Evolutionary conservation across 2,888 invertebrate genomes (phyloP).

Genomic region (Lamellibrachia satsuma): DNA sequence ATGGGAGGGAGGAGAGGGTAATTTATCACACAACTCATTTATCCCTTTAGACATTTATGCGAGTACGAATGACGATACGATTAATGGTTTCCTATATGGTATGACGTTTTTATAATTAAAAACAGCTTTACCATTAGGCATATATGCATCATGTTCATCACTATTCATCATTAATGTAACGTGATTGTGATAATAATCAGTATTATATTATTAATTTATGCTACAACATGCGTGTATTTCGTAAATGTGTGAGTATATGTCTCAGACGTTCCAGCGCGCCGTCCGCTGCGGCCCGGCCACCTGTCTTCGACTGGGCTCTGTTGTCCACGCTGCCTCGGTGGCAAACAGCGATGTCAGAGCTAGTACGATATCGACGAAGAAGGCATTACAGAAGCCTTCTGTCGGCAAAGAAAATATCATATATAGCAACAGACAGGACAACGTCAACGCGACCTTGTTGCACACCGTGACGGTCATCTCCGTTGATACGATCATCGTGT

Average conservation of each 20-base stretch:
- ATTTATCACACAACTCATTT: too few relatives aligned
- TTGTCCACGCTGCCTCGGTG: background rate
- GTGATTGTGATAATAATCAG: background rate
- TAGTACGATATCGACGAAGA: slow-evolving; percentile 37
- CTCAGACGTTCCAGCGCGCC: background rate
- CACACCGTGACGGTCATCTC: background rate
- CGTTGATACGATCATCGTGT: slow-evolving; percentile 20
- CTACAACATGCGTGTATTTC: too few relatives aligned
- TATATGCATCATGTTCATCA: background rate
- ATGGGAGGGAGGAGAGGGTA: too few relatives aligned
- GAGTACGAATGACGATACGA: too few relatives aligned
- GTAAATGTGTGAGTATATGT: background rate
- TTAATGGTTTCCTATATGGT: too few relatives aligned
- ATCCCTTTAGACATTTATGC: too few relatives aligned
- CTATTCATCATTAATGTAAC: background rate
- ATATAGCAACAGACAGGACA: slow-evolving; percentile 32
- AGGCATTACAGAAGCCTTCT: slow-evolving; percentile 35
- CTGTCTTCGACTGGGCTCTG: background rate
- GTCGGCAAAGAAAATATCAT: slow-evolving; percentile 27
- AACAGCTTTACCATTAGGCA: background rate
- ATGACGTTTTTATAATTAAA: too few relatives aligned
- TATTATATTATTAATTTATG: background rate
- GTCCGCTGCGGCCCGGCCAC: background rate
- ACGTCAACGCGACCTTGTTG: slow-evolving; percentile 24
- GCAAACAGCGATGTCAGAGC: slow-evolving; percentile 31